These are phyloP conservation scores for Caenorhabditis sp. DNA, from an alignment of 2,888 invertebrate genomes.

Conservation along the genomic window DNA sequence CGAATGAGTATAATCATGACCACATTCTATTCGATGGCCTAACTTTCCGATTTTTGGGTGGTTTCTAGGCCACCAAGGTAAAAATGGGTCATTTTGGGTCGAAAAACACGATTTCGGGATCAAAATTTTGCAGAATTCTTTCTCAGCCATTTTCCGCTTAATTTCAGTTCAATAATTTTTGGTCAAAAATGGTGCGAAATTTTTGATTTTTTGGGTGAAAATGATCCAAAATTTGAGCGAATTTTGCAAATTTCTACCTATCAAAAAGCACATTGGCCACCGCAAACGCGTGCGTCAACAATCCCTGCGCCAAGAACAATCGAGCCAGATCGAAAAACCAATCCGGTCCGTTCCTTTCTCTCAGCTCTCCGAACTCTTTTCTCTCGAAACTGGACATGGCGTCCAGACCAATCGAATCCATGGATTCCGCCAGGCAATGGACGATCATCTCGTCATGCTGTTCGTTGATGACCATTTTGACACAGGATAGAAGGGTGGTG, in stretches of 20 bases:
- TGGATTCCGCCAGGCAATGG: constrained; percentile 42
- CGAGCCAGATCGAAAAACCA: constrained; percentile 29
- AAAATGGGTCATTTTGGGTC: no score
- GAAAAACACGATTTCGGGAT: no score
- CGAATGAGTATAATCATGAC: no score
- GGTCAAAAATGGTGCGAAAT: background rate
- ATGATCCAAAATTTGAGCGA: background rate
- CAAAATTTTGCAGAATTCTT: no score
- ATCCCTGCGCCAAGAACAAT: constrained; percentile 46
- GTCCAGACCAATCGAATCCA: constrained; percentile 54
- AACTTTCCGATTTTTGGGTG: no score
- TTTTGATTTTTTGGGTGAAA: no score
- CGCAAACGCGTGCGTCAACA: constrained; percentile 58
- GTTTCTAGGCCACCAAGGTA: no score
- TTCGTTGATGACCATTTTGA: constrained; percentile 15
- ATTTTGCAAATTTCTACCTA: constrained; percentile 15
- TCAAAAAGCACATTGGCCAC: constrained; percentile 67
- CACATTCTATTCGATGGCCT: no score
- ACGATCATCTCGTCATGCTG: constrained; percentile 16
- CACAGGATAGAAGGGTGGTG: constrained; percentile 6
- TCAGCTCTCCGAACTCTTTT: background rate
- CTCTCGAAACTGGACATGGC: constrained; percentile 27
- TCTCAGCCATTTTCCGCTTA: no score
- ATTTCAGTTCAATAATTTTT: background rate
- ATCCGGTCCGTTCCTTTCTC: background rate